These are phyloP conservation scores for Odontamblyopus lacepedii DNA, from an alignment of 2,797 vertebrate species.

Conservation along the genomic window DNA sequence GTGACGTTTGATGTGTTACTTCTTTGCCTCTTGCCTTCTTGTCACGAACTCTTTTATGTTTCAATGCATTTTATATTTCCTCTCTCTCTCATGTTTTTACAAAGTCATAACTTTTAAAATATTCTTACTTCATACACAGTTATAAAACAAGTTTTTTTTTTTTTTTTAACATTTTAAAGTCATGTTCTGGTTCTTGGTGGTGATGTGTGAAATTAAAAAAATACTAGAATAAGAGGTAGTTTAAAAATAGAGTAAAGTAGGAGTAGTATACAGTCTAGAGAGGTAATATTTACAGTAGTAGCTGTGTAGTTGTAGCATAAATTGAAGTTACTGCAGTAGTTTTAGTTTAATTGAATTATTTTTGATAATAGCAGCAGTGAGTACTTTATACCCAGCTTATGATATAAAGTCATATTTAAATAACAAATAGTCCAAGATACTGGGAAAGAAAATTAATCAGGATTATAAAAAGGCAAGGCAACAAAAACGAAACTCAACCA, in stretches of 20 bases:
- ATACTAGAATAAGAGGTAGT: no score
- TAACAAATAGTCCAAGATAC: background rate
- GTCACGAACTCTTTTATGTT: constrained; percentile 6
- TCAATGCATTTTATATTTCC: background rate
- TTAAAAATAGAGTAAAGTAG: no score
- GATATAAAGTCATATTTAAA: background rate
- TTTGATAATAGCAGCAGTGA: background rate
- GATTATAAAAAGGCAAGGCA: background rate
- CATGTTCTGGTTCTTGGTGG: background rate
- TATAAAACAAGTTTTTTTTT: background rate
- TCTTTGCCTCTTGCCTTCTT: background rate
- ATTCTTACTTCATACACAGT: no score
- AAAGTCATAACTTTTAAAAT: constrained; percentile 14
- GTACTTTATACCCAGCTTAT: background rate
- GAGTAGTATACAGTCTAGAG: no score
- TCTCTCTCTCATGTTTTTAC: background rate
- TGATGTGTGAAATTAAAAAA: background rate
- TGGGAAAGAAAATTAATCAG: background rate
- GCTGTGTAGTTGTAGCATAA: no score
- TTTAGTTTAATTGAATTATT: background rate
- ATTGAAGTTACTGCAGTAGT: no score
- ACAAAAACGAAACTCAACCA: background rate
- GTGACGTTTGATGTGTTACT: background rate
- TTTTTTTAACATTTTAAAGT: background rate
- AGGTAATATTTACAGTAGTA: no score